Evolutionary conservation across 1,140 invertebrate species (phyloP), one percentile per base, ranked within the genome.

Genomic region (Brachionus rubens): DNA sequence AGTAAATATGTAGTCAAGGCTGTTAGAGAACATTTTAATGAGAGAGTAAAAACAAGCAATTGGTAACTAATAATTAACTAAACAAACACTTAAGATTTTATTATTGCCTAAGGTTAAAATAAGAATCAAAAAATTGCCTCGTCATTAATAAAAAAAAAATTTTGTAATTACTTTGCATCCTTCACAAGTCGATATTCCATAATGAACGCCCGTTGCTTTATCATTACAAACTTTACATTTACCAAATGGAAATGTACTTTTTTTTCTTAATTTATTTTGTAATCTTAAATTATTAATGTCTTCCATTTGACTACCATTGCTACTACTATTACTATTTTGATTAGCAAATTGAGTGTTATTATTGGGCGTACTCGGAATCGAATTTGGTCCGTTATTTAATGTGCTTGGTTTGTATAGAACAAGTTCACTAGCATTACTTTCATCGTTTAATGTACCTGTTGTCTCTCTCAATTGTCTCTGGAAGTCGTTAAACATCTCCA

Each of bases 211-310:
- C 41, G 83, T 83, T 9, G 86, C 83, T 43, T 85, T 82, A 77
- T 86, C 86, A 16, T 82, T 82, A 78, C 86, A 87, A 1, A 87
- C 86, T 77, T 81, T 81, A 80, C 86, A 87, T 47, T 76, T 76
- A 24, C 72, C 72, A n/a, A 76, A 76, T 4, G 72, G 72, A 76
- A 65, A 65, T 21, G 46, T 72, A 33, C 59, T 65, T 43, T 65
- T 65, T 46, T n/a, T 65, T 7, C 59, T 16, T 12, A 43, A 43
- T 43, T 43, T 65, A n/a, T 65, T 65, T 14, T 65, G 33, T 14
- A 41, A 65, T 3, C 36, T 43, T 10, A 43, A 28, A 43, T 33
- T 62, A 19, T 1, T 62, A 28, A 33, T 36, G 19, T 65, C 59
- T 10, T 24, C 40, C 10, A 24, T 24, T 24, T 43, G 41, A 26